Percentiles rank a stretch among this genome's conserved stretches.
phyloP scores from a whole-genome alignment of 2,888 invertebrate species.

The Sthenelais limicola region DNA sequence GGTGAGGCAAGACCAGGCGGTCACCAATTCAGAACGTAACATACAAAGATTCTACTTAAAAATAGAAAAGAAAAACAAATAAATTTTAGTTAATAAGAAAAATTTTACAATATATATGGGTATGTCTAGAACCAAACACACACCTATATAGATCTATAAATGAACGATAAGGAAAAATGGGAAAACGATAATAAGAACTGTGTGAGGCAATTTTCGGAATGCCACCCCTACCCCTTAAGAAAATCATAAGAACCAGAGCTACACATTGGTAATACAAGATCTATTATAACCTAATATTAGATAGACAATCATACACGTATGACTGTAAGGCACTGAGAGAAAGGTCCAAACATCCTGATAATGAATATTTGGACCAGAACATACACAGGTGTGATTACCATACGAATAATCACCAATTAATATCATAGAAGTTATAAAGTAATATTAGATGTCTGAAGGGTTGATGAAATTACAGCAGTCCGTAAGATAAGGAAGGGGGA shows the following conservation, averaged over 20 bases:
- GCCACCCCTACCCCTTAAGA: conserved; percentile 36
- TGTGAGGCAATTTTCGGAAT: background rate
- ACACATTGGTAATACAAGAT: too few species aligned
- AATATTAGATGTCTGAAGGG: too few species aligned
- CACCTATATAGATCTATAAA: too few species aligned
- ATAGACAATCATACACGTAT: too few species aligned
- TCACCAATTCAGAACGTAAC: background rate
- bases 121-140: too few species aligned
- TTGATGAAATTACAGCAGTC: too few species aligned
- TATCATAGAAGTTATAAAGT: too few species aligned
- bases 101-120: too few species aligned
- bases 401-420: too few species aligned
- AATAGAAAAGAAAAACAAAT: background rate
- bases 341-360: background rate
- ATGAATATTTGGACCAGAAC: conserved; percentile 18
- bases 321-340: conserved; percentile 27
- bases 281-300: too few species aligned
- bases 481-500: too few species aligned
- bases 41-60: background rate
- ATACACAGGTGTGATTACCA: conserved; percentile 25
- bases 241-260: conserved; percentile 8
- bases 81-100: background rate
- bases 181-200: background rate
- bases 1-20: conserved; percentile 18
- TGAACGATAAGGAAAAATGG: background rate